Evolutionary conservation across 2,113 vertebrate genomes (phyloP), one percentile per base, ranked within the genome.

Genomic region (Casuarius casuarius): DNA sequence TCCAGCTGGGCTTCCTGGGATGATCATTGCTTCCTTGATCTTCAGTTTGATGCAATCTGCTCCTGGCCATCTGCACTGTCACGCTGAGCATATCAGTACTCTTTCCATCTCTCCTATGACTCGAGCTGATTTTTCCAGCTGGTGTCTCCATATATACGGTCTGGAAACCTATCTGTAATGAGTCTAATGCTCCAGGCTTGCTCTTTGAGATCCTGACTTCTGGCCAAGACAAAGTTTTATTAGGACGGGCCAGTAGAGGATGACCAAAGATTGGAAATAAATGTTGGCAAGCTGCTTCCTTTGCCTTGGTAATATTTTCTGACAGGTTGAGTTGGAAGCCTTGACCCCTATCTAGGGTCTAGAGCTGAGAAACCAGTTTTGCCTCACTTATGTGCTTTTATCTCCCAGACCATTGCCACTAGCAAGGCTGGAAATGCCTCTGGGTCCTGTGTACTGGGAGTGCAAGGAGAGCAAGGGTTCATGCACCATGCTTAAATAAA

Each of bases 1-100:
- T 85, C 38, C 56, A 75, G n/a, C 18, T 0, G 0, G 3, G 5
- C 2, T 65, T 26, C 22, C 44, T 76, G 46, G 49, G 31, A 52
- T 26, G 16, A 79, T 76, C 54, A 35, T 26, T 8, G 2, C 13
- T 79, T 78, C 3, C 35, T 54, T 70, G 19, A 38, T 89, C 65
- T 80, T 76, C 44, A 33, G 19, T 68, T 52, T 72, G 63, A 23
- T 68, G 22, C 23, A 51, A 2, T 29, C 40, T 82, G 5, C 23
- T 56, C 42, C 71, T 90, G 66, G 15, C 62, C 84, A 17, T 16
- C 80, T 62, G 17, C 35, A 21, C 31, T 65, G 48, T 76, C 44
- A 9, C 33, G 75, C 33, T 59, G 46, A 67, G 56, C 23, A 82
- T 20, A 35, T 46, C 70, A 9, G 49, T 54, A 44, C 22, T 58